Base-by-base conservation (phyloP, 2,888 invertebrate species). In the Harmothoe impar region DNA sequence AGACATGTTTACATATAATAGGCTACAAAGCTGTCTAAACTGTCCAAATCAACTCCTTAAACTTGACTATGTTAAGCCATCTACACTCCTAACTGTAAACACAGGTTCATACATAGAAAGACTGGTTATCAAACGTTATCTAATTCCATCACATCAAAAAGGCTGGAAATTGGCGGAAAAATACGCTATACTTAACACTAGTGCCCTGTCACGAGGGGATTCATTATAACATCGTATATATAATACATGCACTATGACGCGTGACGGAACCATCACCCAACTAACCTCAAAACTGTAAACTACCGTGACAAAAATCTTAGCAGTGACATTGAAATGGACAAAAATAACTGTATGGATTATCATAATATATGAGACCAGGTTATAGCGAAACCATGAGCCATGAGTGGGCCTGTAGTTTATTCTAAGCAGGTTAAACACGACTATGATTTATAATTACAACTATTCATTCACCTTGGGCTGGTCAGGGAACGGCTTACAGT, bases 81-180 rank as follows among this genome's bases (percentile, higher is more conserved):
- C 86, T 86, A 86, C 86, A 52, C 15, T 86, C 33, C 86, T 86
- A 86, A 86, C 25, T 29, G 56, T 86, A 54, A 86, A 86, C 86
- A 86, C 86, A 86, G 86, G 54, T 86, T 56, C 54, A 29, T 56
- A 86, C 51, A 84, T 84, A 51, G 84, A 86, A 52, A 86, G 86
- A 86, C 52, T 20, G 33, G 25, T 86, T 29, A 56, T 86, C 56
- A 52, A 86, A 52, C 52, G 56, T 33, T 31, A 33, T 86, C 86
- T 86, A 86, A 86, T 54, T 86, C 86, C 86, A 86, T 86, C 86
- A 86, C 86, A 86, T 86, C 56, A 56, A 86, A 84, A 86, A 54
- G 54, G 86, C 86, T 86, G 54, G 54, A 54, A 54, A 54, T 25
- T 86, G 86, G 86, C 86, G 56, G 56, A 86, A 86, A 84, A 86